phyloP scores from a whole-genome alignment of 1,140 invertebrate species.

The Megathymus violae region DNA sequence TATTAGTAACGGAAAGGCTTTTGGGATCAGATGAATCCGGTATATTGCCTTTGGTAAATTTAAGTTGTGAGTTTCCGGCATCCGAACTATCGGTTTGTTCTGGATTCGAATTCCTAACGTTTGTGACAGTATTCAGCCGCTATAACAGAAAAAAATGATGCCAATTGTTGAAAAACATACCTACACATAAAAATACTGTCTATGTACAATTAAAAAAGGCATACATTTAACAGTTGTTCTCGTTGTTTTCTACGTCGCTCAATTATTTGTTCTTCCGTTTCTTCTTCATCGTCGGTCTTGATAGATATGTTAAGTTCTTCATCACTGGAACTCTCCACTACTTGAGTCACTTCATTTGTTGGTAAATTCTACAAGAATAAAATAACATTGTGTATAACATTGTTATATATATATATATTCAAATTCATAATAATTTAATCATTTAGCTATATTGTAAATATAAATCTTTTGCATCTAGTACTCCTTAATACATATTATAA shows the following conservation, averaged over 20 bases:
- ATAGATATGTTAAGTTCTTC: constrained; percentile 89
- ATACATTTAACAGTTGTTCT: constrained; percentile 94
- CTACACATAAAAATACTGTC: no score
- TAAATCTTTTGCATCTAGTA: no score
- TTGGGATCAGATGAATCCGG: constrained; percentile 16
- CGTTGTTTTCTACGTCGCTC: constrained; percentile 94
- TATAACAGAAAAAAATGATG: constrained; percentile 39
- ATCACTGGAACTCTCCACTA: constrained; percentile 83
- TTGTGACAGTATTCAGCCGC: constrained; percentile 38
- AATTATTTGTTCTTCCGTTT: constrained; percentile 97
- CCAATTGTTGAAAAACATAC: no score
- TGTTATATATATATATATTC: no score
- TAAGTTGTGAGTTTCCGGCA: neutral
- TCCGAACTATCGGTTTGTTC: constrained; percentile 10
- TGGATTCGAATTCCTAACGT: neutral
- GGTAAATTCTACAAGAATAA: constrained; percentile 88
- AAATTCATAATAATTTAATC: no score
- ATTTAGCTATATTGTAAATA: no score
- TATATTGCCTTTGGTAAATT: constrained; percentile 9
- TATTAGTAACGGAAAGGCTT: constrained; percentile 4
- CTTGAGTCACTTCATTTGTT: constrained; percentile 90
- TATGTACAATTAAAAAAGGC: no score
- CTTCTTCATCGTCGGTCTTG: constrained; percentile 94
- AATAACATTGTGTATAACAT: neutral
- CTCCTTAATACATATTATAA: no score